Evolutionary conservation across 1,140 invertebrate species (phyloP), one percentile per base, ranked within the genome.

Genomic region (Cephus cinctus): DNA sequence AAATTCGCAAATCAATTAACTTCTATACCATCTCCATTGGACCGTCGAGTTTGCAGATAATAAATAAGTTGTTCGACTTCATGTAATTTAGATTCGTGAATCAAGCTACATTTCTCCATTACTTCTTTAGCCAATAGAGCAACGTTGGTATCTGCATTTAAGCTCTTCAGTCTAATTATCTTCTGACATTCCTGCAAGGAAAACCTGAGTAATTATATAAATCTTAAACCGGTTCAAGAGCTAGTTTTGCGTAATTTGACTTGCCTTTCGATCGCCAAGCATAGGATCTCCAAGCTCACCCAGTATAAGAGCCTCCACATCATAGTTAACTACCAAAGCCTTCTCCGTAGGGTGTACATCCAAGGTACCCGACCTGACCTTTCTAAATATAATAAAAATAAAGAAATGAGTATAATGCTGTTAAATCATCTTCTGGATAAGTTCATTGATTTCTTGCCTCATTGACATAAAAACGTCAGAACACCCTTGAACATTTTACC

Each of bases 41-140:
- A 80, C 71, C 87, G 87, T 46, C 93, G 81, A 73, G 89, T 93
- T 73, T 95, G 89, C 19, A 97, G 77, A 76, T 95, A 96, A 71
- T 88, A 90, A 54, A 96, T 86, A n/a, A 94, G 79, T 65, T 95
- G 92, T 70, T 96, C 90, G 3, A 97, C 87, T 77, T 96, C 92
- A 8, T 82, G 79, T 18, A 91, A 62, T 71, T 92, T 89, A 2
- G 87, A 88, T 43, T 86, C 84, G 69, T 93, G 90, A 63, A 97
- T 95, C 12, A 96, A 76, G 63, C 87, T 86, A 76, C 93, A 96
- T 74, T 92, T 90, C 47, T 90, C 85, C 31, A 96, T 84, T 5
- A 97, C 89, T 78, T 94, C 90, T 61, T 85, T 86, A 3, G 93
- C 89, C 48, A 97, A 70, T 3, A 83, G 80, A 47, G 82, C 78